Evolutionary conservation across 2,888 invertebrate species (phyloP), one percentile per base, ranked within the genome.

Genomic region (Abrostola triplasia): DNA sequence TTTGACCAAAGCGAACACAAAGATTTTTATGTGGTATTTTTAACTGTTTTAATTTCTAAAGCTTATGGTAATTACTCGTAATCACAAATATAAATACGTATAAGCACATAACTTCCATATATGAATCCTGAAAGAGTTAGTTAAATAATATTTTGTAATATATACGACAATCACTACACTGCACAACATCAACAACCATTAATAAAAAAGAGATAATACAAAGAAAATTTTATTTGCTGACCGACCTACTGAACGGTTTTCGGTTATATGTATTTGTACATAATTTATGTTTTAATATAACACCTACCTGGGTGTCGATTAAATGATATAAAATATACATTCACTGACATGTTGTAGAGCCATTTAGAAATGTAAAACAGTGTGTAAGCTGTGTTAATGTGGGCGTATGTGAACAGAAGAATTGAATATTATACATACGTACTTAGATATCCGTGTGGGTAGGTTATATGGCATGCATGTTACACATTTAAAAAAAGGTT

Each of bases 401-500:
- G 12, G 10, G 11, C 12, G 58, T 49, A 55, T 6, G 7, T 36
- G 9, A 13, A 13, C 8, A 41, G 12, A 12, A 37, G 9, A 55
- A 7, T 37, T 49, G 24, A 5, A 36, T 38, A 59, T 12, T 1
- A 53, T 40, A 41, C 44, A 36, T 55, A 60, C 12, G 44, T 36
- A 44, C 36, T 41, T 40, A 40, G 4, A 38, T 8, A 7, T 52
- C 44, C 41, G 13, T 56, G 44, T 38, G 49, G 35, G 35, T 47
- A 24, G 24, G 24, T 24, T 24, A 44, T 59, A 42, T 67, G 49
- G 44, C 51, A 64, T 57, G 50, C 59, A 57, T 38, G 48, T 56
- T 24, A 56, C 41, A 59, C 13, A 53, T 57, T 41, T n/a, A n/a
- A 55, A 55, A 38, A 40, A 67, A 67, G 40, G 59, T 47, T 11